Evolutionary conservation across 2,888 invertebrate genomes (phyloP).

Genomic region (Salticus scenicus): DNA sequence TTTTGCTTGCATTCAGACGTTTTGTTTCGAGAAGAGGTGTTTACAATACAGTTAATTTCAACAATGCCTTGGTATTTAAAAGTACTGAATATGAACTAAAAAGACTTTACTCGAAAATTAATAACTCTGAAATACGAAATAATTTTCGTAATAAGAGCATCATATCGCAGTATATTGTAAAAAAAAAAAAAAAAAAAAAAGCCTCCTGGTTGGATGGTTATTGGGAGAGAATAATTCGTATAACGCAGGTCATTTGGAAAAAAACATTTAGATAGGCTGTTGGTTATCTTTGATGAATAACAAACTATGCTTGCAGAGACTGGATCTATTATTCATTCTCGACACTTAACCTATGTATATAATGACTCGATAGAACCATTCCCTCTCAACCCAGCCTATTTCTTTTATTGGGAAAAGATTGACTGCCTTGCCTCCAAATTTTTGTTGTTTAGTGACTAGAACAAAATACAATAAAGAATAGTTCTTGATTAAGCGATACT

Average conservation of each 20-base stretch:
- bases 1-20: neutral
- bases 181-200: too few relatives aligned
- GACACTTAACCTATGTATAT: constrained; percentile 6
- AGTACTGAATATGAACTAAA: neutral
- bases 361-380: constrained; percentile 13
- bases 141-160: neutral
- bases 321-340: constrained; percentile 2
- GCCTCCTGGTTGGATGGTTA: constrained; percentile 24
- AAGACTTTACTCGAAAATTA: neutral
- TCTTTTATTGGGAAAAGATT: constrained; percentile 8
- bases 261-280: neutral
- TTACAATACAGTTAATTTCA: neutral
- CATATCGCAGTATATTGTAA: constrained; percentile 17
- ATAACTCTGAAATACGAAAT: neutral
- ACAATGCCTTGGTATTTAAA: constrained; percentile 2
- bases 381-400: neutral
- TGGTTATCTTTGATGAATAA: constrained; percentile 1
- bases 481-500: neutral
- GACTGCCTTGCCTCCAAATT: neutral
- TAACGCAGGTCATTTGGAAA: neutral
- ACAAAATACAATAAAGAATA: neutral
- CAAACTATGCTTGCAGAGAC: constrained; percentile 5
- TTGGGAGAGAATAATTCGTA: constrained; percentile 22
- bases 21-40: neutral
- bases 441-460: neutral